phyloP scores from a whole-genome alignment of 2,113 vertebrate species.

The Sakesphorus luctuosus region DNA sequence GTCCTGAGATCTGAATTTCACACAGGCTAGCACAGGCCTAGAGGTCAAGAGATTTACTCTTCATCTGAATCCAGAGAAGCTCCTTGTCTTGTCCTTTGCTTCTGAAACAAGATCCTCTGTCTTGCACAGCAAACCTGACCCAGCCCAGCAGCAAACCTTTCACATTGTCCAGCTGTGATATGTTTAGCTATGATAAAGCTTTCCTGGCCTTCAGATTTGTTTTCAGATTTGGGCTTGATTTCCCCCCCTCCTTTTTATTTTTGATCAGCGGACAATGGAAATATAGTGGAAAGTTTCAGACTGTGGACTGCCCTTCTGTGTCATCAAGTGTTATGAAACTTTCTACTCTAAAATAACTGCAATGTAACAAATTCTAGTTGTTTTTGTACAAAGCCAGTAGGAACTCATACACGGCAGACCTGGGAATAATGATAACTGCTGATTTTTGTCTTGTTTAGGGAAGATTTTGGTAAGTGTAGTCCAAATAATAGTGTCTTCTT shows the following conservation, averaged over 20 bases:
- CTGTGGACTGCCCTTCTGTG: neutral
- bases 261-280: neutral
- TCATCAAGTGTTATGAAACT: neutral
- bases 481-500: neutral
- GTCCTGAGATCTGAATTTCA: slow-evolving; percentile 37
- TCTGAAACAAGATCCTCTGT: slow-evolving; percentile 16
- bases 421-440: neutral
- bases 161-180: neutral
- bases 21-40: neutral
- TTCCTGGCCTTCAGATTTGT: neutral
- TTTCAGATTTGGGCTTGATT: neutral
- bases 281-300: neutral
- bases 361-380: neutral
- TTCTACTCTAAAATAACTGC: neutral
- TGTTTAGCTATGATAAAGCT: neutral
- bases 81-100: slow-evolving; percentile 40
- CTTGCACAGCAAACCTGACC: neutral
- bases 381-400: neutral
- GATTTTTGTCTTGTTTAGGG: neutral
- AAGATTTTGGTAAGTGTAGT: neutral
- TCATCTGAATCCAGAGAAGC: slow-evolving; percentile 18
- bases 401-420: neutral
- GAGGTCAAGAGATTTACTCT: slow-evolving; percentile 54
- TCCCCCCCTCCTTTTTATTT: neutral
- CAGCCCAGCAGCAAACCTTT: neutral